phyloP scores from a whole-genome alignment of 92 coral and sea anemone species.

The Diadumene lineata region DNA sequence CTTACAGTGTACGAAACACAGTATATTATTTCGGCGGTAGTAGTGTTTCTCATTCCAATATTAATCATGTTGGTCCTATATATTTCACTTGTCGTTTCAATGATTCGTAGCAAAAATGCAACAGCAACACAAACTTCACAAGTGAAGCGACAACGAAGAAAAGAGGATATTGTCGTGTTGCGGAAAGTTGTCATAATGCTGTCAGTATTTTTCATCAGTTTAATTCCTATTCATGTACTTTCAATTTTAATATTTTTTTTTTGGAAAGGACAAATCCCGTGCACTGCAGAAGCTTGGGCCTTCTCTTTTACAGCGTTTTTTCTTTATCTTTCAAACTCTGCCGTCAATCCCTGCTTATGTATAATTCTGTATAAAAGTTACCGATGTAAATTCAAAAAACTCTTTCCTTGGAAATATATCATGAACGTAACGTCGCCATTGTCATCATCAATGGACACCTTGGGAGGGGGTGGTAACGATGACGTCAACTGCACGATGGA shows the following conservation, averaged over 20 bases:
- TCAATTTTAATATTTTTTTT: not conserved
- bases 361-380: constrained; percentile 16
- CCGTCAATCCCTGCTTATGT: constrained; percentile 23
- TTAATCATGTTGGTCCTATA: constrained; percentile 23
- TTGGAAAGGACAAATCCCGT: constrained; percentile 19
- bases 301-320: constrained; percentile 3
- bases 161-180: constrained; percentile 43
- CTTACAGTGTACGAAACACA: not conserved
- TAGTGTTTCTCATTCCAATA: constrained; percentile 36
- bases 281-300: constrained; percentile 7
- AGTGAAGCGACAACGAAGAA: constrained; percentile 25
- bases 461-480: not conserved
- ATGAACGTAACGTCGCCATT: constrained; percentile 1
- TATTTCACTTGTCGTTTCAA: constrained; percentile 28
- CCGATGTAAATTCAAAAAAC: not conserved
- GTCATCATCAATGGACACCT: not conserved
- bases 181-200: constrained; percentile 33
- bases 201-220: constrained; percentile 32
- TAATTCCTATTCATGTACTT: constrained; percentile 27
- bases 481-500: no score
- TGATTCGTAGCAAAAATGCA: not conserved
- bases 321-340: constrained; percentile 20
- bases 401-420: constrained; percentile 13
- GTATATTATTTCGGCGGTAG: constrained; percentile 4
- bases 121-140: constrained; percentile 17